phyloP scores from a whole-genome alignment of 1,140 invertebrate species.

The Saccostrea echinata region DNA sequence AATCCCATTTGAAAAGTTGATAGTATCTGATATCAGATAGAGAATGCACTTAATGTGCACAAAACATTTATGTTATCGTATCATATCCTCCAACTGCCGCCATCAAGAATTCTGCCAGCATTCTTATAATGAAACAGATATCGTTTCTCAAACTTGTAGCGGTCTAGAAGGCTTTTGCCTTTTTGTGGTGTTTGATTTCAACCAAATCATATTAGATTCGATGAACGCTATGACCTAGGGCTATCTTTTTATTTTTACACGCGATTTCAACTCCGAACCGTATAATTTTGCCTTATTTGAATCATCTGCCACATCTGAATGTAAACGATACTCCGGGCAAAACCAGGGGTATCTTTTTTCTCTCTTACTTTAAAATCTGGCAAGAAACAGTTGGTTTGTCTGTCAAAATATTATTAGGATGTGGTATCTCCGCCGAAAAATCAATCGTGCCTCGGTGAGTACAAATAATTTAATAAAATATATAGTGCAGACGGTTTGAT shows the following conservation, averaged over 20 bases:
- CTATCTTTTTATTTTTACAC: conserved; percentile 36
- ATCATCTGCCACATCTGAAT: conserved; percentile 19
- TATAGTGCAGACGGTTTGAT: conserved; percentile 5
- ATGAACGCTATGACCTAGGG: conserved; percentile 18
- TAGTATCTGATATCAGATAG: conserved; percentile 32
- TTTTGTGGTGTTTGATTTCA: conserved; percentile 26
- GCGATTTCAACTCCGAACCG: conserved; percentile 22
- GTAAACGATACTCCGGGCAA: not conserved
- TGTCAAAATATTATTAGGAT: conserved; percentile 22
- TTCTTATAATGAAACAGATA: conserved; percentile 26
- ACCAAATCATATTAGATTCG: conserved; percentile 32
- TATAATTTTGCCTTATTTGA: conserved; percentile 33
- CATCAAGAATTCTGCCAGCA: conserved; percentile 1
- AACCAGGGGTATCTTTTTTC: not conserved
- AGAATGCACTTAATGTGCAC: conserved; percentile 25
- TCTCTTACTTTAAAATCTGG: not conserved
- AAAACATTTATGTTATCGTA: conserved; percentile 36
- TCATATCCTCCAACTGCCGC: conserved; percentile 5
- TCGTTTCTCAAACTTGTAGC: not conserved
- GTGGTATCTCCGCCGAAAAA: not conserved
- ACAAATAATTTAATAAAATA: conserved; percentile 11
- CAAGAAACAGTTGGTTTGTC: not conserved
- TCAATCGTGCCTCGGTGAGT: conserved; percentile 21
- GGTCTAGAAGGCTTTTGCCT: not conserved
- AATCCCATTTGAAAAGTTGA: conserved; percentile 20